A percentile compares a stretch with the other conserved stretches of the same genome.
Evolutionary conservation across 2,888 invertebrate genomes (phyloP).

Genomic region (Syrista parreyssii): DNA sequence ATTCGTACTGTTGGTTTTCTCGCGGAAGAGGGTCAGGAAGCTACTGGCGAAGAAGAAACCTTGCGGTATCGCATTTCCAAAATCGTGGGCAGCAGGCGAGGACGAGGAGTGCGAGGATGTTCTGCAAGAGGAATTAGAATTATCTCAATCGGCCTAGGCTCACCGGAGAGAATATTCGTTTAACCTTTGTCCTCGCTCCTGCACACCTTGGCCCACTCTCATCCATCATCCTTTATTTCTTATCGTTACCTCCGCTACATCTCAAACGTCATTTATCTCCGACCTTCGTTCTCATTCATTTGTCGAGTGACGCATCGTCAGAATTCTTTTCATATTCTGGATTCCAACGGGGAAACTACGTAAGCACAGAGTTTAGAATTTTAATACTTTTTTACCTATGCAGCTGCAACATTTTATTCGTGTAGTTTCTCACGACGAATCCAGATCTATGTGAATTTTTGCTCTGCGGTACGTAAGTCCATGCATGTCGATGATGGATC

Average conservation of each 20-base stretch:
- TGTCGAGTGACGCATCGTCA: neutral
- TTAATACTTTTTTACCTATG: neutral
- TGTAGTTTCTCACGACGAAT: neutral
- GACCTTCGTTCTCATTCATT: neutral
- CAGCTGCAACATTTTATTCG: neutral
- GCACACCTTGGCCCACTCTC: neutral
- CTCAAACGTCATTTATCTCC: neutral
- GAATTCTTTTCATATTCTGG: neutral
- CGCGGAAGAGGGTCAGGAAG: slow-evolving; percentile 68
- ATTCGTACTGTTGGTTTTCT: slow-evolving; percentile 64
- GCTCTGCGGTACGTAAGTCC: neutral
- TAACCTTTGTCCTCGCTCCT: neutral
- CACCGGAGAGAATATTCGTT: neutral
- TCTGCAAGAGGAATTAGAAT: slow-evolving; percentile 53
- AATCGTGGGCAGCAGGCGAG: slow-evolving; percentile 59
- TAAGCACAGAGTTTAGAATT: neutral
- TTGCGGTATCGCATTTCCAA: slow-evolving; percentile 58
- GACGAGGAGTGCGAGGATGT: slow-evolving; percentile 52
- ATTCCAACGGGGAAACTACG: neutral
- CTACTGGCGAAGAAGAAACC: slow-evolving; percentile 58
- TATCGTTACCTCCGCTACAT: neutral
- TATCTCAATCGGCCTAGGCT: slow-evolving; percentile 43
- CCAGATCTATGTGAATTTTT: no score
- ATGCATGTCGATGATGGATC: neutral
- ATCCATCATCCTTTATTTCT: neutral